Percentiles rank a stretch among this genome's conserved stretches.
These are phyloP conservation scores for Ageneiosus marmoratus DNA, from an alignment of 2,113 vertebrate genomes.

Conservation along the genomic window DNA sequence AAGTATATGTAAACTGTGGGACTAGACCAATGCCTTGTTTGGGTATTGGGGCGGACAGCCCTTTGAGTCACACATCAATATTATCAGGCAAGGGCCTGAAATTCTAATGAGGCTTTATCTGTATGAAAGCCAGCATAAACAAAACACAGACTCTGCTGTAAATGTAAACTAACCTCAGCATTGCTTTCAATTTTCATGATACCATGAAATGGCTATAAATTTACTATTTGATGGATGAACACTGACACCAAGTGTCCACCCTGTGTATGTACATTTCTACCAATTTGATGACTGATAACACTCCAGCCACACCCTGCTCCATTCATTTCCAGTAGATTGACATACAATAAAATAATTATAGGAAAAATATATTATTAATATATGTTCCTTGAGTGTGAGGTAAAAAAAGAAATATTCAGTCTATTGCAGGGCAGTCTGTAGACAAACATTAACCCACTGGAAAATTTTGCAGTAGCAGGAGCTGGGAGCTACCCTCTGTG, in stretches of 20 bases:
- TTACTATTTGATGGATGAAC: conserved; percentile 58
- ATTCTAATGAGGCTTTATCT: conserved; percentile 45
- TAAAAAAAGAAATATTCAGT: background rate
- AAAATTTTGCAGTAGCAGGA: background rate
- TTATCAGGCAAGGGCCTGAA: conserved; percentile 30
- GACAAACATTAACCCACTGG: background rate
- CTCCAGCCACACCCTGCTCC: background rate
- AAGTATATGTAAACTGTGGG: conserved; percentile 48
- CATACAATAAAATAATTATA: background rate
- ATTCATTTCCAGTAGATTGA: background rate
- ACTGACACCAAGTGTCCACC: conserved; percentile 69
- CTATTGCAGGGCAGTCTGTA: background rate
- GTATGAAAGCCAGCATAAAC: conserved; percentile 45
- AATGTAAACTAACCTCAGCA: conserved; percentile 35
- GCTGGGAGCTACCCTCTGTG: background rate
- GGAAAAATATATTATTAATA: background rate
- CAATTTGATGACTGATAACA: background rate
- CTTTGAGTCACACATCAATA: conserved; percentile 39
- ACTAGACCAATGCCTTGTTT: conserved; percentile 41
- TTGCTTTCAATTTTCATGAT: conserved; percentile 7
- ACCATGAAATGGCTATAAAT: background rate
- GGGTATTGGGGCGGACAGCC: conserved; percentile 39
- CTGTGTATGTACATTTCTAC: conserved; percentile 20
- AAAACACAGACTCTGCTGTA: conserved; percentile 40
- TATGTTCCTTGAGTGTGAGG: background rate